Conservation (phyloP, 2,888 invertebrate genomes). For the Amblyjoppa proteus region DNA sequence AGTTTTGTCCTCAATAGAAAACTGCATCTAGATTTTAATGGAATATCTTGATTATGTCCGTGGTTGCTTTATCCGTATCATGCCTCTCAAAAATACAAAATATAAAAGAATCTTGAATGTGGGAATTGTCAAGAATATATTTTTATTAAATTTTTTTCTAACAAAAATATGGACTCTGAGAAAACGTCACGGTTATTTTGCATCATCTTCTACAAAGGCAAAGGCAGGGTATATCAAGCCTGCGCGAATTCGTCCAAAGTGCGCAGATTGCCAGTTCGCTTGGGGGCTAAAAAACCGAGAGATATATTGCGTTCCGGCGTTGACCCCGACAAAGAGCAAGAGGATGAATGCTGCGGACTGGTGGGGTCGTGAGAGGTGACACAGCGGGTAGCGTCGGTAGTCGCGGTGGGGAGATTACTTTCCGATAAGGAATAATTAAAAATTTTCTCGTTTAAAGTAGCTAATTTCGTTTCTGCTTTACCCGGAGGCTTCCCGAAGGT, state of each 20-base stretch:
- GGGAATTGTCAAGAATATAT: not conserved
- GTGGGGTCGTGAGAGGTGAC: slow-evolving; percentile 51
- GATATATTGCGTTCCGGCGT: slow-evolving; percentile 62
- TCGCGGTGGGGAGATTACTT: slow-evolving; percentile 82
- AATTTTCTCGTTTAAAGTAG: slow-evolving; percentile 85
- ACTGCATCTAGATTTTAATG: not conserved
- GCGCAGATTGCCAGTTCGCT: slow-evolving; percentile 41
- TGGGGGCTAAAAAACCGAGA: slow-evolving; percentile 42
- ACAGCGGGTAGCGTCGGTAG: slow-evolving; percentile 48
- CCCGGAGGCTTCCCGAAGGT: slow-evolving; percentile 65
- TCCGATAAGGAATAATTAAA: slow-evolving; percentile 86
- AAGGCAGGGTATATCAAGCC: not conserved
- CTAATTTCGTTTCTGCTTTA: slow-evolving; percentile 82
- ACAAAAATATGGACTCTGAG: not conserved
- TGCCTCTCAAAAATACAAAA: no score
- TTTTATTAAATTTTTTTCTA: not conserved
- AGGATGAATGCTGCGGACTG: slow-evolving; percentile 57
- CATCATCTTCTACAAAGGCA: not conserved
- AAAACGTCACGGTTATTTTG: not conserved
- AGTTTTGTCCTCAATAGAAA: no score
- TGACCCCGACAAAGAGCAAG: slow-evolving; percentile 57
- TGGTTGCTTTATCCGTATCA: not conserved
- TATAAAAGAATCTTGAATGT: not conserved
- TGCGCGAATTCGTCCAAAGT: slow-evolving; percentile 18
- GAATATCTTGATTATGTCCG: not conserved